Evolutionary conservation across 2,113 vertebrate species (phyloP).

Genomic region (Etheostoma cragini): DNA sequence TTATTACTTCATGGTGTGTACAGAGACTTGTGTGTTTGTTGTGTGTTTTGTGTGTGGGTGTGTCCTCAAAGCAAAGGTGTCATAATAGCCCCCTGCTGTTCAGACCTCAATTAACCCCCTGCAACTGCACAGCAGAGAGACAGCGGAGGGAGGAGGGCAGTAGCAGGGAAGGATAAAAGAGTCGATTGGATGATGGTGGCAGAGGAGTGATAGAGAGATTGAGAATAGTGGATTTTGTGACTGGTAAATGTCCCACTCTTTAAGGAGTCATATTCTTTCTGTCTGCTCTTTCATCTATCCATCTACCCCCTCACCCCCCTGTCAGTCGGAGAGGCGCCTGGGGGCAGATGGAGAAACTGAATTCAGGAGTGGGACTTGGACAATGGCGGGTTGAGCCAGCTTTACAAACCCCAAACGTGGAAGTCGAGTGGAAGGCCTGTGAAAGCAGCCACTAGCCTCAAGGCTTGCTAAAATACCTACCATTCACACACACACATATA

Average conservation of each 20-base stretch:
- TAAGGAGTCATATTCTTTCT: conserved; percentile 59
- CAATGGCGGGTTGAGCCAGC: conserved; percentile 75
- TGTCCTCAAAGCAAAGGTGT: conserved; percentile 66
- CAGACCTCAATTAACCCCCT: conserved; percentile 81
- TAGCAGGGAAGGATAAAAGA: conserved; percentile 48
- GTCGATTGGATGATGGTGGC: conserved; percentile 48
- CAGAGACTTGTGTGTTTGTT: conserved; percentile 11
- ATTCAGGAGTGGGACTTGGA: conserved; percentile 71
- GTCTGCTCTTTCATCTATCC: conserved; percentile 71
- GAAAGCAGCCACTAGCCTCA: conserved; percentile 71
- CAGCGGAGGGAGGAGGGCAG: conserved; percentile 34
- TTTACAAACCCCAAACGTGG: conserved; percentile 71
- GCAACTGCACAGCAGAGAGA: conserved; percentile 65
- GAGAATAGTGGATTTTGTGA: conserved; percentile 61
- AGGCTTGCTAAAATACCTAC: conserved; percentile 69
- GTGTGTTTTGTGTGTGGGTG: conserved; percentile 27
- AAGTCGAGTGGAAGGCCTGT: conserved; percentile 65
- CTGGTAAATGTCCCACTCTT: conserved; percentile 63
- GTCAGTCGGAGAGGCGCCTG: conserved; percentile 71
- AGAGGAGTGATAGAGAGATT: conserved; percentile 53
- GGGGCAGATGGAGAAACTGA: conserved; percentile 75
- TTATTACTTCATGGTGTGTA: conserved; percentile 24
- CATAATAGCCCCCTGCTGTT: conserved; percentile 74
- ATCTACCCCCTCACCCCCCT: conserved; percentile 53
- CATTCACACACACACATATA: conserved; percentile 34